Conservation (phyloP, 2,888 invertebrate genomes). For the Macrosiphum euphorbiae region DNA sequence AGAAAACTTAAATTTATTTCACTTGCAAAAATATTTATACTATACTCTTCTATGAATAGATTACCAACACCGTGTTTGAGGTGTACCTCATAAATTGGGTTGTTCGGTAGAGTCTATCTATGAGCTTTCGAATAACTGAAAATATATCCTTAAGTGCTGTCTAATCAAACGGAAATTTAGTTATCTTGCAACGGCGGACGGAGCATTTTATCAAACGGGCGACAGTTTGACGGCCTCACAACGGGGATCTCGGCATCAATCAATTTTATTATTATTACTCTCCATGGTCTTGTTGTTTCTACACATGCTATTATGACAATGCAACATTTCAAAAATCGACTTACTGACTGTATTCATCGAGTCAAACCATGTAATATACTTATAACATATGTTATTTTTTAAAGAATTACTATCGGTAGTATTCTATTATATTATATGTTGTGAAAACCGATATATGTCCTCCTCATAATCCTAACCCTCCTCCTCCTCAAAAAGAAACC, state of each 20-base stretch:
- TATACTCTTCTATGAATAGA: not conserved
- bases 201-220: not conserved
- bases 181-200: not conserved
- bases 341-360: not conserved
- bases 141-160: not conserved
- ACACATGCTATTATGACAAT: not conserved
- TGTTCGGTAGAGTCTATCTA: not conserved
- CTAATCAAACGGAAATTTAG: not conserved
- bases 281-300: not conserved
- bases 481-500: not conserved
- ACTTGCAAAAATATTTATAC: not conserved
- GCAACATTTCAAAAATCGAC: not conserved
- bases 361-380: not conserved
- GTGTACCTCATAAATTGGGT: not conserved
- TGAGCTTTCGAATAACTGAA: not conserved
- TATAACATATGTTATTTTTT: not conserved
- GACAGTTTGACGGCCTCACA: not conserved
- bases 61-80: not conserved
- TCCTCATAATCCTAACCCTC: not conserved
- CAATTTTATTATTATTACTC: not conserved
- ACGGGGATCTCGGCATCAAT: not conserved
- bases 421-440: not conserved
- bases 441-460: not conserved
- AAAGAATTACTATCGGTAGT: not conserved
- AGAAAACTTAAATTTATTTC: not conserved